phyloP scores from a whole-genome alignment of 2,888 invertebrate genomes.

The Dolichomitus sp. region DNA sequence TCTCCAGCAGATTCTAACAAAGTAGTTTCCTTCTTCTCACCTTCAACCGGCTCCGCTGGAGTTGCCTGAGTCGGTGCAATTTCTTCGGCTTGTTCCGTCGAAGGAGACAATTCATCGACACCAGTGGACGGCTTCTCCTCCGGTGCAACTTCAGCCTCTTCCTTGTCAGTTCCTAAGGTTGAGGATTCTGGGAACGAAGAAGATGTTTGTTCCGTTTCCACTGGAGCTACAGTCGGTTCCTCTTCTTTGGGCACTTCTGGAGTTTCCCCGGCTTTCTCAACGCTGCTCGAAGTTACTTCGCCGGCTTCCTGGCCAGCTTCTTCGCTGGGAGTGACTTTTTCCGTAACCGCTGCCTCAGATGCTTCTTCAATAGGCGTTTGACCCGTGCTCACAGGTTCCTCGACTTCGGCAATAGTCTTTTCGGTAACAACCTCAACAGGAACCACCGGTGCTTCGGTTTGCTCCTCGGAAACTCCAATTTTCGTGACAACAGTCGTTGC shows the following conservation, averaged over 20 bases:
- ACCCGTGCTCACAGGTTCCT: not conserved
- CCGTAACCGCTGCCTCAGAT: slow-evolving; percentile 11
- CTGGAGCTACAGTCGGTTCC: not conserved
- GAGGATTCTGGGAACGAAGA: slow-evolving; percentile 54
- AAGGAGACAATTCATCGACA: slow-evolving; percentile 50
- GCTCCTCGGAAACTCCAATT: slow-evolving; percentile 43
- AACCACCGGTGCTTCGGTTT: slow-evolving; percentile 7
- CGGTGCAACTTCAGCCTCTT: slow-evolving; percentile 47
- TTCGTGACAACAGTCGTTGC: slow-evolving; percentile 5
- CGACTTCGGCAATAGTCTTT: not conserved
- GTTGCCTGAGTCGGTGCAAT: slow-evolving; percentile 39
- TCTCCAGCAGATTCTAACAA: slow-evolving; percentile 31
- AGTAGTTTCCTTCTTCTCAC: slow-evolving; percentile 37
- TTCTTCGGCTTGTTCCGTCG: slow-evolving; percentile 50
- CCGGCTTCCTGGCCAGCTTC: slow-evolving; percentile 46
- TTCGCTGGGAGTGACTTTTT: slow-evolving; percentile 49
- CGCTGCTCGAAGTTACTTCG: slow-evolving; percentile 14
- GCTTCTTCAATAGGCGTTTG: not conserved
- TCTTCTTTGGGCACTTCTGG: slow-evolving; percentile 35
- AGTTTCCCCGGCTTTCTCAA: slow-evolving; percentile 22
- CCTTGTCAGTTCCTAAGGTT: slow-evolving; percentile 50
- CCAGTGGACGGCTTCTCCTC: slow-evolving; percentile 55
- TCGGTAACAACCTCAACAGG: slow-evolving; percentile 30
- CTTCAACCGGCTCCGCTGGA: slow-evolving; percentile 48
- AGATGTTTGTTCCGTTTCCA: slow-evolving; percentile 9